Percentiles rank a stretch among this genome's conserved stretches.
Conservation (phyloP, 2,888 invertebrate species). For the Steinernema hermaphroditum region DNA sequence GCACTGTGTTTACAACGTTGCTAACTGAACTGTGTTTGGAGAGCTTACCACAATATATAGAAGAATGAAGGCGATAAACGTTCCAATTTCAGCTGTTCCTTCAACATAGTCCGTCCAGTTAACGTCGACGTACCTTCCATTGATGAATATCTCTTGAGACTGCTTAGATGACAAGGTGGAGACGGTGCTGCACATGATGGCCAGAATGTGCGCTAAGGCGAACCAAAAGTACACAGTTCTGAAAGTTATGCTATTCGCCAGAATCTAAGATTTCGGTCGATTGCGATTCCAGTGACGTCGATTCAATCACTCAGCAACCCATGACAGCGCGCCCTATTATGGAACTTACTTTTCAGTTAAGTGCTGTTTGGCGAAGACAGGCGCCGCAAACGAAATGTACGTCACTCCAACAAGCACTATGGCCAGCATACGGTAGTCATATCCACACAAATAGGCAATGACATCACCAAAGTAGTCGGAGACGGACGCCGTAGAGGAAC, state of each 20-base stretch:
- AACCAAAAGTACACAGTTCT: background rate
- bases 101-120: conserved; percentile 5
- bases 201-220: background rate
- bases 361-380: background rate
- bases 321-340: too few relatives aligned
- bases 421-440: conserved; percentile 21
- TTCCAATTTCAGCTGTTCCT: background rate
- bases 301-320: too few relatives aligned
- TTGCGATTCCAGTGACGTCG: too few relatives aligned
- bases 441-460: background rate
- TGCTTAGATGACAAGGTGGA: background rate
- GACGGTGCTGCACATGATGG: background rate
- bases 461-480: background rate
- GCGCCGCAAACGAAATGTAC: background rate
- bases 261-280: too few relatives aligned
- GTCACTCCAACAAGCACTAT: background rate
- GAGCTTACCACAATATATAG: background rate
- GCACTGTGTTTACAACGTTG: background rate
- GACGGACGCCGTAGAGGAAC: background rate
- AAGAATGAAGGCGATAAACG: background rate
- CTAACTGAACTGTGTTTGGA: background rate
- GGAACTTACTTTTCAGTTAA: background rate
- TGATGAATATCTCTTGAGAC: background rate
- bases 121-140: background rate
- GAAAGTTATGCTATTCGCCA: background rate